phyloP scores from a whole-genome alignment of 1,140 invertebrate species.

The Physella acuta region DNA sequence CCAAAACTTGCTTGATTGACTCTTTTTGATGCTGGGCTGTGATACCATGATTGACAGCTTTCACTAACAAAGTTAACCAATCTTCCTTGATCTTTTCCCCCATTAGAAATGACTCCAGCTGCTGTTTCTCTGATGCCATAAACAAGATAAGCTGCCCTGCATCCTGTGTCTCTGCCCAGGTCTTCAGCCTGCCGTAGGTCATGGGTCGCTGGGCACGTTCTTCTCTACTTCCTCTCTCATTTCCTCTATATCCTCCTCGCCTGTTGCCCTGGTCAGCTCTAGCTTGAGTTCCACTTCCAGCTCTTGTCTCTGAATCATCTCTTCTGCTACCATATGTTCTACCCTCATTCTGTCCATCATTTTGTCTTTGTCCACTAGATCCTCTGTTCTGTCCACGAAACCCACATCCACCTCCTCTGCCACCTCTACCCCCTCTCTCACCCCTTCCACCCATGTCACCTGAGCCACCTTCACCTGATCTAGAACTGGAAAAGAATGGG shows the following conservation, averaged over 20 bases:
- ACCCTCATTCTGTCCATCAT: neutral
- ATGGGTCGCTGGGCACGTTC: neutral
- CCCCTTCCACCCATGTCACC: neutral
- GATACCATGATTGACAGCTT: neutral
- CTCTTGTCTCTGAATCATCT: too few species aligned
- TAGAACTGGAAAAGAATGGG: too few species aligned
- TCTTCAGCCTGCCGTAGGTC: constrained; percentile 10
- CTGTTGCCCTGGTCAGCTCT: neutral
- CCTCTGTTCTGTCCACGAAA: neutral
- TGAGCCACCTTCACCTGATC: too few species aligned
- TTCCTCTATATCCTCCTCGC: neutral
- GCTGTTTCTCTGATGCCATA: constrained; percentile 12
- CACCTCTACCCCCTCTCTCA: neutral
- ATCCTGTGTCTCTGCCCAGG: constrained; percentile 7
- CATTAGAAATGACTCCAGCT: neutral
- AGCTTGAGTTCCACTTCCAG: too few species aligned
- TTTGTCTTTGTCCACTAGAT: neutral
- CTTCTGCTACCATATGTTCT: neutral
- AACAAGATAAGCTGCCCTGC: neutral
- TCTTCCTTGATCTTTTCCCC: neutral
- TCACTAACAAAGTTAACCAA: neutral
- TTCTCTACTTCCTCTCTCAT: neutral
- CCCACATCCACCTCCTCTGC: neutral
- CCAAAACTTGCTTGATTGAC: neutral
- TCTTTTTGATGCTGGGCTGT: constrained; percentile 9